These are phyloP conservation scores for Morinoia aosen DNA, from an alignment of 2,888 invertebrate genomes.

Conservation along the genomic window DNA sequence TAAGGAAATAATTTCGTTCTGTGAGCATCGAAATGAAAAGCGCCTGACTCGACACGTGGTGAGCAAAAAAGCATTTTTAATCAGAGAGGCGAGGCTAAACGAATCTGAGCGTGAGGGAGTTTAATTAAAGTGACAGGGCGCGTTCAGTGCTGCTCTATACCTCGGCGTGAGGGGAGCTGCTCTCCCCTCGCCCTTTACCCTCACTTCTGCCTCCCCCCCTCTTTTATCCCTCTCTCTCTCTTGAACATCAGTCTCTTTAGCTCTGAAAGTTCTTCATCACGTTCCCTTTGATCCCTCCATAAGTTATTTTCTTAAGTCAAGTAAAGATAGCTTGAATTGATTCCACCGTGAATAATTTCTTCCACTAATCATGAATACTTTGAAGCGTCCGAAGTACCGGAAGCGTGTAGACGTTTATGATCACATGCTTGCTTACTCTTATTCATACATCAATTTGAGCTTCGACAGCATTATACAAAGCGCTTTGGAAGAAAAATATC, in stretches of 20 bases:
- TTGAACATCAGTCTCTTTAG: neutral
- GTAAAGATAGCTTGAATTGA: too few relatives aligned
- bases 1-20: neutral
- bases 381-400: too few relatives aligned
- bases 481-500: too few relatives aligned
- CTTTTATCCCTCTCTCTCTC: neutral
- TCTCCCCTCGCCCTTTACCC: neutral
- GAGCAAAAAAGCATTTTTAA: neutral
- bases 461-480: too few relatives aligned
- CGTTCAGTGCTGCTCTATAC: neutral
- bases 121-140: constrained; percentile 32
- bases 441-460: too few relatives aligned
- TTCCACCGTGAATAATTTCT: too few relatives aligned
- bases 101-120: constrained; percentile 30
- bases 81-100: constrained; percentile 18
- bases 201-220: neutral
- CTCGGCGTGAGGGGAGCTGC: neutral
- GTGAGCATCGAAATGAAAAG: neutral
- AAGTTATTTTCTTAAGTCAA: too few relatives aligned
- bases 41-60: neutral
- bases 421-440: too few relatives aligned
- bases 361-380: too few relatives aligned
- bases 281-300: too few relatives aligned
- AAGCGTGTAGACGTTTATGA: too few relatives aligned
- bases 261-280: neutral